Conservation (phyloP, 2,113 vertebrate genomes). For the Saccopteryx leptura region DNA sequence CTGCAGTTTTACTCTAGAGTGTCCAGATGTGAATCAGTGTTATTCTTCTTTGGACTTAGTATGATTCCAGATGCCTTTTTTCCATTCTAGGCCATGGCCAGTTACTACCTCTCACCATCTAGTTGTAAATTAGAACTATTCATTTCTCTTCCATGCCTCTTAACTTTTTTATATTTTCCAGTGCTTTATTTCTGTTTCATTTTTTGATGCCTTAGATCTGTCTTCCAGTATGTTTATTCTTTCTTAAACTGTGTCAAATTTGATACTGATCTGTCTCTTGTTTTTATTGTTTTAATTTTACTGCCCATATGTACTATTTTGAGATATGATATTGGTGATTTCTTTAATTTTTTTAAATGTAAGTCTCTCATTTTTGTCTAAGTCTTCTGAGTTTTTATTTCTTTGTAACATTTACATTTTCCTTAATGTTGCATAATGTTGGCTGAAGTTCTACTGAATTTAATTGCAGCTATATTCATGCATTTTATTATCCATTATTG, state of each 20-base stretch:
- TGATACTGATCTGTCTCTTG: neutral
- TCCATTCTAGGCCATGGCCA: neutral
- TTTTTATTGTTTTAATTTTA: neutral
- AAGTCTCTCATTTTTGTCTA: neutral
- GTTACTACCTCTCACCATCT: neutral
- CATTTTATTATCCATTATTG: neutral
- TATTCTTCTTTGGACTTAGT: neutral
- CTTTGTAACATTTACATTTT: neutral
- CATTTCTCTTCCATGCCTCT: neutral
- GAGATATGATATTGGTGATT: neutral
- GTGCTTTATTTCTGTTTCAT: neutral
- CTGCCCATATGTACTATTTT: neutral
- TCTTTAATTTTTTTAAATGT: neutral
- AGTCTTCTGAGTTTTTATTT: slow-evolving; percentile 33
- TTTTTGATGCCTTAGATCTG: neutral
- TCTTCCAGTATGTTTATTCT: neutral
- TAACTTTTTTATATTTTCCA: neutral
- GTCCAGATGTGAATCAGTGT: neutral
- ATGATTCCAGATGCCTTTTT: neutral
- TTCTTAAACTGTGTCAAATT: neutral
- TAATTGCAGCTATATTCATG: neutral
- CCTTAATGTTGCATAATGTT: neutral
- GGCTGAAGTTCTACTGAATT: neutral
- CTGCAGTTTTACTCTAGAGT: neutral
- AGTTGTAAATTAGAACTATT: neutral